Conservation (phyloP, 1,140 invertebrate genomes). For the Steinernema feltiae region DNA sequence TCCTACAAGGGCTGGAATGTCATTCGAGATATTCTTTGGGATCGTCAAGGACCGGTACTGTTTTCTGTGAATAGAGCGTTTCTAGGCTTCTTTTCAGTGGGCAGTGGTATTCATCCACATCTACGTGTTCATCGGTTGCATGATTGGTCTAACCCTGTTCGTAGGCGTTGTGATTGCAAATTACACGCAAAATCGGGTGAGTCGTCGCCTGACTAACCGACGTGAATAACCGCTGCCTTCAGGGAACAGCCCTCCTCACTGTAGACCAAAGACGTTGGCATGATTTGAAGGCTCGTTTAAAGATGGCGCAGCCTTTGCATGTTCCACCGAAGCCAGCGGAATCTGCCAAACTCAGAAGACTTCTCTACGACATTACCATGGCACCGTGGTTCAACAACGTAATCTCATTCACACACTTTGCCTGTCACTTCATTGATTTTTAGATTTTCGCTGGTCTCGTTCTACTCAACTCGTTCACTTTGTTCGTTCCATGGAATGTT, state of each 20-base stretch:
- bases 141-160: conserved; percentile 97
- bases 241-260: conserved; percentile 92
- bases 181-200: conserved; percentile 92
- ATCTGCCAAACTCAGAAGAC: conserved; percentile 69
- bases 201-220: not conserved
- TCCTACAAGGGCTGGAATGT: conserved; percentile 99
- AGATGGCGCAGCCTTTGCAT: conserved; percentile 96
- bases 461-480: conserved; percentile 52
- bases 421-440: conserved; percentile 11
- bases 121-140: conserved; percentile 97
- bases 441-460: conserved; percentile 51
- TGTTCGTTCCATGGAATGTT: conserved; percentile 62
- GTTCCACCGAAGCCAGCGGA: conserved; percentile 78
- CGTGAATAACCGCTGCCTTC: conserved; percentile 14
- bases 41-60: conserved; percentile 82
- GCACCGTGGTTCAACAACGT: conserved; percentile 84
- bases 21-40: conserved; percentile 91
- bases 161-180: conserved; percentile 99
- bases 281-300: conserved; percentile 94
- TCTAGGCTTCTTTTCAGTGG: conserved; percentile 35
- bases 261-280: conserved; percentile 99
- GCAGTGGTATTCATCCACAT: conserved; percentile 92
- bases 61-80: not conserved
- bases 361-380: conserved; percentile 96
- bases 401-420: not conserved